phyloP scores from a whole-genome alignment of 92 coral and sea anemone species.

The Pocillopora grandis region DNA sequence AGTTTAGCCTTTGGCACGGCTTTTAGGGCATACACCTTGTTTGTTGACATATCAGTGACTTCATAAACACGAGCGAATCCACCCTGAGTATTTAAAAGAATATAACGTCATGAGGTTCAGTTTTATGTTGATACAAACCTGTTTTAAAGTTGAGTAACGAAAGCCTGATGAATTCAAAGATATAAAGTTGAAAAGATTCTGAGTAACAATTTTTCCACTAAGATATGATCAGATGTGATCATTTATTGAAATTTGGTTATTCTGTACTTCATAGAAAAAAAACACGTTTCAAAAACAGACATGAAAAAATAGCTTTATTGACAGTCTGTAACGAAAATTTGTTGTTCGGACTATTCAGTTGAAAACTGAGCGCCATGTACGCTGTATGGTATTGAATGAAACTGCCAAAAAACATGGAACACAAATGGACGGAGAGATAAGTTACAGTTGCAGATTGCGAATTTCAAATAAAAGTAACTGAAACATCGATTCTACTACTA shows the following conservation, averaged over 20 bases:
- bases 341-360: too few species aligned
- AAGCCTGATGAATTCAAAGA: background rate
- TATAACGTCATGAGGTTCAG: background rate
- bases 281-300: too few species aligned
- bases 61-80: conserved; percentile 99
- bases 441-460: conserved; percentile 3
- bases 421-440: background rate
- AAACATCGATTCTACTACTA: background rate
- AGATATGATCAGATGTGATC: too few species aligned
- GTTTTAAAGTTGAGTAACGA: background rate
- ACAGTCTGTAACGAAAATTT: too few species aligned
- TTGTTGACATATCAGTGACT: conserved; percentile 97
- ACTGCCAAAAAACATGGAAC: background rate
- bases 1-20: conserved; percentile 92
- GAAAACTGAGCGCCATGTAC: too few species aligned
- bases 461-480: background rate
- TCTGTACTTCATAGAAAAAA: too few species aligned
- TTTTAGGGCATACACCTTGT: conserved; percentile 88
- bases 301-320: too few species aligned
- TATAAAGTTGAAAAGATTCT: background rate
- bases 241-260: too few species aligned
- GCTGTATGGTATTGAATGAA: background rate
- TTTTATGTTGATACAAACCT: background rate
- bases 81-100: conserved; percentile 53
- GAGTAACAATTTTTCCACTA: too few species aligned